Conservation (phyloP, 2,888 invertebrate species). For the Limulus polyphemus region DNA sequence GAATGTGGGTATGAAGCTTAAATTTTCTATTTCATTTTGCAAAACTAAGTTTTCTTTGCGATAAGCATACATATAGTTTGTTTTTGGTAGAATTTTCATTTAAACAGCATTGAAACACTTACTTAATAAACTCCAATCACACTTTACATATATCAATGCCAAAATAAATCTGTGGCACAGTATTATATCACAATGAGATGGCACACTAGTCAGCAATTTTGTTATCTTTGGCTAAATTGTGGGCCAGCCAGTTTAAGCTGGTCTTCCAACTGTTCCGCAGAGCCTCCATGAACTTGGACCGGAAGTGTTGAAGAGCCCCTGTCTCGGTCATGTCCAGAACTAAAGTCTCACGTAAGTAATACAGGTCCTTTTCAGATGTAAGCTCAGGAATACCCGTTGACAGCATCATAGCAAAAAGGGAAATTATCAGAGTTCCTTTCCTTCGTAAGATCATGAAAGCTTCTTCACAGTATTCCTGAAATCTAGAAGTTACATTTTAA, state of each 20-base stretch:
- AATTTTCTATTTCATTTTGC: too few species aligned
- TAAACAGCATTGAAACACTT: too few species aligned
- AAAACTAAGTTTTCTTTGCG: too few species aligned
- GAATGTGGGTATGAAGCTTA: too few species aligned
- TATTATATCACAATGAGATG: too few species aligned
- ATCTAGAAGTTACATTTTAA: constrained; percentile 28
- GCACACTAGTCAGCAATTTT: too few species aligned
- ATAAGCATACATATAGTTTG: too few species aligned
- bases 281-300: constrained; percentile 78
- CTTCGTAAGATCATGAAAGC: constrained; percentile 77
- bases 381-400: constrained; percentile 88
- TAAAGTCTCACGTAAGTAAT: constrained; percentile 76
- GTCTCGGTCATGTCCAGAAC: constrained; percentile 71
- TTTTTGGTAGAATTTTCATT: too few species aligned
- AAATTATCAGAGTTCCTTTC: constrained; percentile 77
- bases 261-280: constrained; percentile 86
- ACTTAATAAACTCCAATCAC: too few species aligned
- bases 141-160: too few species aligned
- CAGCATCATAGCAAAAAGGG: constrained; percentile 94
- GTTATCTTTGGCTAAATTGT: constrained; percentile 53
- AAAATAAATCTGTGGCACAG: too few species aligned
- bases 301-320: constrained; percentile 74
- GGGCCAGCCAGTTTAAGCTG: constrained; percentile 80
- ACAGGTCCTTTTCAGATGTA: constrained; percentile 78
- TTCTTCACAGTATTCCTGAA: constrained; percentile 42